Conservation (phyloP, 2,797 vertebrate genomes). For the Intellagama lesueurii region DNA sequence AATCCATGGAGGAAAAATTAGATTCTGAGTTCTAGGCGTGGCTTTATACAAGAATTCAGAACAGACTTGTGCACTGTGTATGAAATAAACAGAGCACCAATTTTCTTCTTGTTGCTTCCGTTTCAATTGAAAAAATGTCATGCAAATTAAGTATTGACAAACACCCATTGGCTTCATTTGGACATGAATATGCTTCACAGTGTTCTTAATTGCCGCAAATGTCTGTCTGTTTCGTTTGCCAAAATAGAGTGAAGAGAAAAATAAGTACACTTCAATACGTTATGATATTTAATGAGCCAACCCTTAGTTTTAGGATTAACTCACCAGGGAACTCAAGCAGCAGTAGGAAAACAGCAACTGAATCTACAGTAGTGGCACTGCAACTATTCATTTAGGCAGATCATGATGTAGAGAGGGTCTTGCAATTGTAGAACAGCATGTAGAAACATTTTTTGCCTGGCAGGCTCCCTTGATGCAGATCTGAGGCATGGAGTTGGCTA, state of each 20-base stretch:
- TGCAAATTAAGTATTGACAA: not conserved
- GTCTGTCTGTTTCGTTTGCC: not conserved
- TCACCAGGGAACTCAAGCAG: not conserved
- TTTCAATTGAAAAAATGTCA: constrained; percentile 20
- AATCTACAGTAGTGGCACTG: not conserved
- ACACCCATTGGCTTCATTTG: not conserved
- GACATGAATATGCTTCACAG: not conserved
- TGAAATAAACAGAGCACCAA: constrained; percentile 48
- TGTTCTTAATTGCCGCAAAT: constrained; percentile 5
- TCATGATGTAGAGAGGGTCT: not conserved
- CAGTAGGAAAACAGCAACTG: not conserved
- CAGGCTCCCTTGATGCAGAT: not conserved
- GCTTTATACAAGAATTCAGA: constrained; percentile 64
- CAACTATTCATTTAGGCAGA: not conserved
- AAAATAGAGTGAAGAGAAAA: not conserved
- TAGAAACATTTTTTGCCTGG: not conserved
- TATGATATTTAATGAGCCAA: not conserved
- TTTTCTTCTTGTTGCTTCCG: constrained; percentile 40
- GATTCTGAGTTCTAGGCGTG: constrained; percentile 62
- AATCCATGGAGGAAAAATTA: constrained; percentile 73
- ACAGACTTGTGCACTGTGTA: constrained; percentile 49
- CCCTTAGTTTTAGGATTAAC: not conserved
- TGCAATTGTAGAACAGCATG: not conserved
- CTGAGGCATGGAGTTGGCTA: not conserved
- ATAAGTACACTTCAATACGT: not conserved